Conservation (phyloP, 1,140 invertebrate species). For the Heliconius eleuchia region DNA sequence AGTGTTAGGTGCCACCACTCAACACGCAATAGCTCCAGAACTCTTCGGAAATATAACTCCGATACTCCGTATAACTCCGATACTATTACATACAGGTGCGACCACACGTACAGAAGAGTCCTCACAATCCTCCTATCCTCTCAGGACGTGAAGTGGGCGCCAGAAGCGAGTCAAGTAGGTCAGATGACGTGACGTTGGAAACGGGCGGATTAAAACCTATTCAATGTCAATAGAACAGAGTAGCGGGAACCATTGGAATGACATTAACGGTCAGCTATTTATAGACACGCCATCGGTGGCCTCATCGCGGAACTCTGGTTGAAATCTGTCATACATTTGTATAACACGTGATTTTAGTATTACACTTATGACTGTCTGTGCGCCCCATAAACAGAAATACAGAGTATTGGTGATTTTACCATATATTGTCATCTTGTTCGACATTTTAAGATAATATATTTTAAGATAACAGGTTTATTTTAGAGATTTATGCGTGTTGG, state of each 20-base stretch:
- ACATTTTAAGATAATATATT: no score
- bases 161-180: conserved; percentile 16
- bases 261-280: conserved; percentile 39
- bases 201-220: conserved; percentile 25
- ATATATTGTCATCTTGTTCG: no score
- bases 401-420: no score
- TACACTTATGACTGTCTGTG: neutral
- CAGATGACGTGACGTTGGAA: conserved; percentile 25
- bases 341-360: neutral
- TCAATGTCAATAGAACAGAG: conserved; percentile 39
- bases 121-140: neutral
- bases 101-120: neutral
- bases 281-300: conserved; percentile 26
- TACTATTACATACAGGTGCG: neutral
- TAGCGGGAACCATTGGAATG: conserved; percentile 32
- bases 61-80: no score
- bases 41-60: no score
- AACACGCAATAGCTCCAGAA: no score
- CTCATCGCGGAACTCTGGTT: conserved; percentile 19
- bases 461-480: no score
- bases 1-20: no score
- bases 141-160: conserved; percentile 5
- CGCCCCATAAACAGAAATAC: no score
- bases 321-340: conserved; percentile 6
- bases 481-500: no score